These are phyloP conservation scores for Punctoribates punctum DNA, from an alignment of 2,888 invertebrate genomes.

Conservation along the genomic window DNA sequence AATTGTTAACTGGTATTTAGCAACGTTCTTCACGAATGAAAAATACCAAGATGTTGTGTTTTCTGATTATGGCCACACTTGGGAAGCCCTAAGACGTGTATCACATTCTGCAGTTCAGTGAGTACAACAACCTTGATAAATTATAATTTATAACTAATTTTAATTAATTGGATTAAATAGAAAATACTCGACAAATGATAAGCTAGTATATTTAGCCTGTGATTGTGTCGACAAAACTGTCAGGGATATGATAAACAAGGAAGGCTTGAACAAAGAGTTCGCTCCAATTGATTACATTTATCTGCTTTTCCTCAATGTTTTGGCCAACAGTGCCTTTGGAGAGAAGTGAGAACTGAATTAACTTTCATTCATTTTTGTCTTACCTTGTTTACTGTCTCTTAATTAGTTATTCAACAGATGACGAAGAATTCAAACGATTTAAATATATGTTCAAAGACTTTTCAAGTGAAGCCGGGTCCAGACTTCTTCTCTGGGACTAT, in stretches of 20 bases:
- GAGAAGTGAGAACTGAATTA: neutral
- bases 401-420: neutral
- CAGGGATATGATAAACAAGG: neutral
- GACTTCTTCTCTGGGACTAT: neutral
- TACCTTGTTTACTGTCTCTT: neutral
- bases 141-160: neutral
- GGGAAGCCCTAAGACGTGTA: conserved; percentile 13
- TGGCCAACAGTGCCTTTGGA: neutral
- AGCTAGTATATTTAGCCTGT: neutral
- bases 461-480: neutral
- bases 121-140: neutral
- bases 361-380: neutral
- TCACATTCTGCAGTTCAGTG: neutral
- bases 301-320: neutral
- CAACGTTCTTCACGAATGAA: neutral
- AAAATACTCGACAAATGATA: neutral
- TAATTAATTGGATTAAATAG: neutral
- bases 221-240: conserved; percentile 19
- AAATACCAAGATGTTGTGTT: neutral
- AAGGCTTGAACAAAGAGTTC: conserved; percentile 20
- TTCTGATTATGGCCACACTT: conserved; percentile 6
- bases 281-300: neutral
- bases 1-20: neutral
- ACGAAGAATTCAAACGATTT: neutral
- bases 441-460: neutral